Evolutionary conservation across 2,113 vertebrate species (phyloP), one percentile per base, ranked within the genome.

Genomic region (Madoqua kirkii): DNA sequence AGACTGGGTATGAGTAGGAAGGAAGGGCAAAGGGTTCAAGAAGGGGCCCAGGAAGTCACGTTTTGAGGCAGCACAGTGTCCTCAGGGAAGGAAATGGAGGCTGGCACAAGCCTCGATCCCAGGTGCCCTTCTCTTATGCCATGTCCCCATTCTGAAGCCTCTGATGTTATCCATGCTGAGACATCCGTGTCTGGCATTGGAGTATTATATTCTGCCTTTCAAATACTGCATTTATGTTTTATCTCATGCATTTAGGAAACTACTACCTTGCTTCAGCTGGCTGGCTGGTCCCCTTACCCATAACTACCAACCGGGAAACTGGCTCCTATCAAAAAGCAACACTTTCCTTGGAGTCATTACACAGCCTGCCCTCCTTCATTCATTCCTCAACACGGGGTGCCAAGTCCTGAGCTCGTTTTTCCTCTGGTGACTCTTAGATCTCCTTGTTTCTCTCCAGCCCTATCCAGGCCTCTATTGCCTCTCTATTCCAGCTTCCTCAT

Each of bases 101-200:
- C 45, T 16, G 1, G 27, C 36, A 82, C 7, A 10, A 25, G 52
- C 21, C 52, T 90, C 45, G 25, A 21, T 21, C 29, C 43, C 17
- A 31, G 11, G 21, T 54, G 57, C 52, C 10, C 25, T 87, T 50
- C 45, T 25, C 36, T 8, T 33, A 16, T 43, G 36, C 78, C 60
- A 4, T 4, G n/a, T 94, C 43, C 19, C 12, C 1, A 0, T 8
- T 3, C 21, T 57, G 8, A 57, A 57, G 21, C 55, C 8, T 0
- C 45, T 13, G 82, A 62, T 2, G n/a, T 81, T 31, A 21, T 31
- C 59, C 36, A 15, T 4, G 33, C 0, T 31, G 17, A 64, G 33
- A 50, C 33, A 19, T n/a, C 55, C 48, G 4, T 17, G 13, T 52
- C 91, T 74, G 52, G 55, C 71, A 11, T 4, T 31, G 85, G 62